Evolutionary conservation across 2,888 invertebrate species (phyloP).

Genomic region (Amaurobius ferox): DNA sequence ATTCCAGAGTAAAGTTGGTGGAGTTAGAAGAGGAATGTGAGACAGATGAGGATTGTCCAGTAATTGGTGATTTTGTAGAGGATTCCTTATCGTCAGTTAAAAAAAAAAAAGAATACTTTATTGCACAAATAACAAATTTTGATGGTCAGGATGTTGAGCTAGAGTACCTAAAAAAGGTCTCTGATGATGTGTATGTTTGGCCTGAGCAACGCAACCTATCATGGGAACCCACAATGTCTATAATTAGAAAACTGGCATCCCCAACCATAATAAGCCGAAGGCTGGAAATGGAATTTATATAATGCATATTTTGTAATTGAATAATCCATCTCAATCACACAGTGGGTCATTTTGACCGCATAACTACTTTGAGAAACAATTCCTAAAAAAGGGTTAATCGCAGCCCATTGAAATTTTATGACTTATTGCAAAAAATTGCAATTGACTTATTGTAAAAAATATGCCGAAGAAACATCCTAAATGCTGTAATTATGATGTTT

Average conservation of each 20-base stretch:
- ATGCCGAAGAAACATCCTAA: no score
- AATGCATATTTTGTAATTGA: no score
- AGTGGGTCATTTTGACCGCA: no score
- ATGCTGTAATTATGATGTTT: no score
- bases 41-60: neutral
- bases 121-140: neutral
- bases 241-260: constrained; percentile 10
- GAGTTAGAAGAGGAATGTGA: constrained; percentile 5
- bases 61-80: neutral
- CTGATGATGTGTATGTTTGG: no score
- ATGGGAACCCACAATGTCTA: neutral
- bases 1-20: neutral
- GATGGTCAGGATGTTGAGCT: neutral
- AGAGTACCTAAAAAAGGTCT: no score
- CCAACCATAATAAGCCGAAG: neutral
- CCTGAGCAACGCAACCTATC: neutral
- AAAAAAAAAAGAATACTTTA: neutral
- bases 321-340: neutral
- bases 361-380: no score
- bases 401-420: neutral
- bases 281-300: neutral
- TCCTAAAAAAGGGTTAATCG: neutral
- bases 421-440: no score
- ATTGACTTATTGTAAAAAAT: no score
- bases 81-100: neutral